phyloP scores from a whole-genome alignment of 2,113 vertebrate genomes.

The Dasyprocta punctata region DNA sequence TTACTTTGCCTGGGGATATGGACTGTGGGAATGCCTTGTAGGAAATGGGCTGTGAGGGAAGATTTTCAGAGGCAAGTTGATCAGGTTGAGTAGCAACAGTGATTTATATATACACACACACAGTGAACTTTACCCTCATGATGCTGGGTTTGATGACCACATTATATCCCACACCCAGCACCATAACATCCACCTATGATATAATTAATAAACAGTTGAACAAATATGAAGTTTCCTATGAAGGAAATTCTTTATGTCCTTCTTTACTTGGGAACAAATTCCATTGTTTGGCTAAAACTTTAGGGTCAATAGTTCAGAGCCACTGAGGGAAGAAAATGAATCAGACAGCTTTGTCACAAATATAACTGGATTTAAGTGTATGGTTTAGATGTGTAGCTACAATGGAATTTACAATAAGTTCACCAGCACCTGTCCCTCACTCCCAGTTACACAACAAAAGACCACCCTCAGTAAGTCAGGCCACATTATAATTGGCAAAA shows the following conservation, averaged over 20 bases:
- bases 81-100: neutral
- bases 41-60: neutral
- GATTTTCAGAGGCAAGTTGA: neutral
- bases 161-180: neutral
- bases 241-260: neutral
- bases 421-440: neutral
- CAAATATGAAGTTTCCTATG: neutral
- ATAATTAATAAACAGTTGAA: neutral
- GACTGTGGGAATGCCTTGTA: neutral
- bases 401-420: neutral
- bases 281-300: neutral
- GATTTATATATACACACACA: neutral
- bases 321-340: neutral
- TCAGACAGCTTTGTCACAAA: neutral
- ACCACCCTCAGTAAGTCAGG: neutral
- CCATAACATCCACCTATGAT: neutral
- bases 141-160: neutral
- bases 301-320: neutral
- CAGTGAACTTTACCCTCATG: too few species aligned
- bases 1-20: neutral
- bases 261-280: conserved; percentile 3
- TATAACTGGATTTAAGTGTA: too few species aligned
- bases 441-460: neutral
- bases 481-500: neutral
- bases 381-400: neutral